Conservation (phyloP, 2,797 vertebrate genomes). For the Orestias chungarensis region DNA sequence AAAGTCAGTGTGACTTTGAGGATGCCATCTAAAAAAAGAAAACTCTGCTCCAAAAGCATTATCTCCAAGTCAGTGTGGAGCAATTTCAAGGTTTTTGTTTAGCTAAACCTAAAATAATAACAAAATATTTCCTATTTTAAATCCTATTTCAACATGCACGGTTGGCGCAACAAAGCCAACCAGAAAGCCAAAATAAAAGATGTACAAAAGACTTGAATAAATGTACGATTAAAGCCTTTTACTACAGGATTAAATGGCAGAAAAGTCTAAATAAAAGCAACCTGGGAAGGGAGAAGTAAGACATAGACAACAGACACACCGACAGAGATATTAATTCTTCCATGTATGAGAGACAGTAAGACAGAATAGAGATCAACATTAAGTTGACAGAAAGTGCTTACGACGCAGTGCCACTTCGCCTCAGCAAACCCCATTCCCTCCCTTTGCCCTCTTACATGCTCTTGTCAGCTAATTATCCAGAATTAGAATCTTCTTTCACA, state of each 20-base stretch:
- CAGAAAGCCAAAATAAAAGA: background rate
- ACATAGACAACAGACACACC: constrained; percentile 9
- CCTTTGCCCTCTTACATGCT: constrained; percentile 64
- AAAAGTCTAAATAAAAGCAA: constrained; percentile 55
- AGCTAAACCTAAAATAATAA: background rate
- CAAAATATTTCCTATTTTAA: background rate
- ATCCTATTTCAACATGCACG: background rate
- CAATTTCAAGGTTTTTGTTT: background rate
- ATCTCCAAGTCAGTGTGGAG: no score
- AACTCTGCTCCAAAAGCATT: background rate
- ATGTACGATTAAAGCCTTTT: background rate
- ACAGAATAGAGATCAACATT: constrained; percentile 61
- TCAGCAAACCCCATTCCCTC: constrained; percentile 43
- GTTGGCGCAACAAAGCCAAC: background rate
- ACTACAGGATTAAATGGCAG: constrained; percentile 4
- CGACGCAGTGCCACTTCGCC: constrained; percentile 78
- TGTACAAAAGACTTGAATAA: background rate
- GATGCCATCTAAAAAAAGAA: background rate
- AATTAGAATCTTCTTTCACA: constrained; percentile 88
- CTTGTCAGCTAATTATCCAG: constrained; percentile 86
- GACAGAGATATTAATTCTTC: constrained; percentile 35
- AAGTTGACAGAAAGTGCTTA: constrained; percentile 82
- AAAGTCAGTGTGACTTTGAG: background rate
- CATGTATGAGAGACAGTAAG: constrained; percentile 40
- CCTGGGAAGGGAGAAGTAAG: constrained; percentile 9